Conservation (phyloP, 2,797 vertebrate species). For the Pristis pectinata region DNA sequence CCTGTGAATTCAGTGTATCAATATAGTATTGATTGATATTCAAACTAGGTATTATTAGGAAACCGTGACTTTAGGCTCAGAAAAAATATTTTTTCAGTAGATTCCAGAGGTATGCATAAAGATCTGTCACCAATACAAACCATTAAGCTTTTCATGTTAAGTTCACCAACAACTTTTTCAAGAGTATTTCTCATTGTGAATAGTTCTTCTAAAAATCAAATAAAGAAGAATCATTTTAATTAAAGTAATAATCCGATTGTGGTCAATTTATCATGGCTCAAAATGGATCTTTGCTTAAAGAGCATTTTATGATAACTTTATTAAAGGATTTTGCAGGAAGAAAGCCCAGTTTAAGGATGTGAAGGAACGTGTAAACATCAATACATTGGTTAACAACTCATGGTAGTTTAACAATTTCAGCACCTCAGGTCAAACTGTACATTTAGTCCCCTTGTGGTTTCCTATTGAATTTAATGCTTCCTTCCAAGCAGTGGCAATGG, state of each 20-base stretch:
- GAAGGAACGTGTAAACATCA: neutral
- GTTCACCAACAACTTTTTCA: neutral
- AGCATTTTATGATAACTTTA: constrained; percentile 3
- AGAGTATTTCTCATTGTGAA: neutral
- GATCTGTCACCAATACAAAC: neutral
- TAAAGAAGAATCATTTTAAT: neutral
- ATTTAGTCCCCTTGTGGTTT: neutral
- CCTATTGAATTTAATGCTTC: neutral
- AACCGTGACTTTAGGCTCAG: neutral
- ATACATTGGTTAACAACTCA: neutral
- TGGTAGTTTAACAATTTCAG: neutral
- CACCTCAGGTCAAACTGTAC: neutral
- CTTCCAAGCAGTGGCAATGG: neutral
- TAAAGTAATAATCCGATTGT: neutral
- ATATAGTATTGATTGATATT: neutral
- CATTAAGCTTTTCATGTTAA: neutral
- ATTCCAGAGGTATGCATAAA: neutral
- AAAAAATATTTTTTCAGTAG: neutral
- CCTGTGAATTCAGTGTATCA: neutral
- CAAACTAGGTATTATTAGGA: neutral
- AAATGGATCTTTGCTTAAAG: constrained; percentile 23
- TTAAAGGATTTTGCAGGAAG: neutral
- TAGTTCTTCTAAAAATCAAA: neutral
- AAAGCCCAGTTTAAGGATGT: neutral
- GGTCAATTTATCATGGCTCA: neutral